A percentile compares a stretch with the other conserved stretches of the same genome.
These are phyloP conservation scores for Leptinotarsa lineolata DNA, from an alignment of 1,140 invertebrate genomes.

Conservation along the genomic window DNA sequence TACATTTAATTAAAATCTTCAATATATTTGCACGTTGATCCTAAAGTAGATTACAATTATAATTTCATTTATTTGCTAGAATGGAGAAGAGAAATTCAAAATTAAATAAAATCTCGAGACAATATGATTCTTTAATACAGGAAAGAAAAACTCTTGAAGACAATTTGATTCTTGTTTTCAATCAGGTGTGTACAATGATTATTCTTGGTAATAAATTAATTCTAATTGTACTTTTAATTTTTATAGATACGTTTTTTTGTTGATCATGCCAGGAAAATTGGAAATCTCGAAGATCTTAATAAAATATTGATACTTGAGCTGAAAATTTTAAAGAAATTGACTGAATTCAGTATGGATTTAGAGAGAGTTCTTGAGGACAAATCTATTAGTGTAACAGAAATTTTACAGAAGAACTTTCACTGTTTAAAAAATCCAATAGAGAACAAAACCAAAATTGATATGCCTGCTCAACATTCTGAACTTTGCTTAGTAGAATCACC, in stretches of 20 bases:
- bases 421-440: background rate
- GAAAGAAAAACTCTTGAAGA: conserved; percentile 1
- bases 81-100: conserved; percentile 10
- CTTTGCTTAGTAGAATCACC: too few species aligned
- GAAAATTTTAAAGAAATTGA: conserved; percentile 7
- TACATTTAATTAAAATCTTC: too few species aligned
- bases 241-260: conserved; percentile 7
- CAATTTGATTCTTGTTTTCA: background rate
- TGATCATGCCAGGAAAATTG: background rate
- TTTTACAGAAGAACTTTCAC: background rate
- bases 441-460: background rate
- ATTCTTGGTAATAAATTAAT: background rate
- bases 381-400: background rate
- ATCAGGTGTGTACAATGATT: background rate
- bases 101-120: background rate
- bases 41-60: background rate
- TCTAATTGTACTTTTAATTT: background rate
- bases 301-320: conserved; percentile 2
- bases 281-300: background rate
- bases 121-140: background rate
- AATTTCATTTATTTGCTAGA: background rate
- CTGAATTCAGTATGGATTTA: conserved; percentile 13
- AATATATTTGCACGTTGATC: too few species aligned
- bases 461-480: too few species aligned
- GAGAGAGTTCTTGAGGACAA: background rate